Conservation (phyloP, 2,797 vertebrate species). For the Clarias platycephalus region DNA sequence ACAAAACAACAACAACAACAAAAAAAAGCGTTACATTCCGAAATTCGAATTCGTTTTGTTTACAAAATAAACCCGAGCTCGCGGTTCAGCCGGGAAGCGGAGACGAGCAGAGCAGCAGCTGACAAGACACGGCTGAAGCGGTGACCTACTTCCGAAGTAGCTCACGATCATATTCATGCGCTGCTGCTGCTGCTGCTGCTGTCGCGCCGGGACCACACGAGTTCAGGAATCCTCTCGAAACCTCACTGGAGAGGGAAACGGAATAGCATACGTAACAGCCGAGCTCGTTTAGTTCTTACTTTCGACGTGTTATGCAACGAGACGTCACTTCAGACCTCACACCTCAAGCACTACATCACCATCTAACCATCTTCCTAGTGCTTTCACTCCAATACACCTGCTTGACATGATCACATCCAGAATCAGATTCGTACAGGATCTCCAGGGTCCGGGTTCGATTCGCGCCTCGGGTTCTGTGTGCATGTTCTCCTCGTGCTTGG, state of each 20-base stretch:
- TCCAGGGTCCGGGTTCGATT: too few relatives aligned
- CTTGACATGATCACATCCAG: too few relatives aligned
- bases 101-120: conserved; percentile 58
- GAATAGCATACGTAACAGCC: background rate
- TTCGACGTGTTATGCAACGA: conserved; percentile 53
- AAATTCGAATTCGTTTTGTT: conserved; percentile 3
- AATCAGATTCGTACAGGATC: too few relatives aligned
- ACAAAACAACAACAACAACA: background rate
- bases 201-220: conserved; percentile 72
- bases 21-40: conserved; percentile 32
- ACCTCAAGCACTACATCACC: background rate
- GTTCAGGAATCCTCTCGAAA: background rate
- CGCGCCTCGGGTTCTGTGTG: too few relatives aligned
- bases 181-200: conserved; percentile 61
- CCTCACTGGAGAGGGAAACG: background rate
- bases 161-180: conserved; percentile 77
- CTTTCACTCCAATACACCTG: background rate
- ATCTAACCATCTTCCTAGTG: background rate
- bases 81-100: conserved; percentile 59
- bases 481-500: too few relatives aligned
- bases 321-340: conserved; percentile 40
- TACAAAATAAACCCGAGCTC: conserved; percentile 34
- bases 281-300: conserved; percentile 3
- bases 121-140: conserved; percentile 73
- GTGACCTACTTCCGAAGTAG: conserved; percentile 85